These are phyloP conservation scores for Chascanopsetta lugubris DNA, from an alignment of 2,113 vertebrate genomes.

Conservation along the genomic window DNA sequence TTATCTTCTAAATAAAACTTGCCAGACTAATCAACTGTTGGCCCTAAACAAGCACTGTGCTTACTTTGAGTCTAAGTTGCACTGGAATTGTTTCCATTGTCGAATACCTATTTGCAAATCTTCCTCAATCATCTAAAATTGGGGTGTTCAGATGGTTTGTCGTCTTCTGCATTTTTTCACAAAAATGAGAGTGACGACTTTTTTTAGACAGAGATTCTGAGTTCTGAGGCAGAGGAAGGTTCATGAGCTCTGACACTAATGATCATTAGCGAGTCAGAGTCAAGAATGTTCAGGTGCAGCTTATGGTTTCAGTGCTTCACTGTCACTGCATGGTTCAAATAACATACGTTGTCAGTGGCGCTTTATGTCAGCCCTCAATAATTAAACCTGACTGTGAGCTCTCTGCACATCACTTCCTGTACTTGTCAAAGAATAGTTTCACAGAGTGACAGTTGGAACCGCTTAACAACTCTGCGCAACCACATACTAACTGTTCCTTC, in stretches of 20 bases:
- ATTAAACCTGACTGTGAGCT: background rate
- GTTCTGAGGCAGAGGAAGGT: background rate
- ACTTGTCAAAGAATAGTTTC: background rate
- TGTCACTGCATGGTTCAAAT: background rate
- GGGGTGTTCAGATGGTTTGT: no score
- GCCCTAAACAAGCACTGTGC: background rate
- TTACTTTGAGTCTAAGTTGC: background rate
- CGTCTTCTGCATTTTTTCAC: background rate
- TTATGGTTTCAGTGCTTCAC: background rate
- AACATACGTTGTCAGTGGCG: background rate
- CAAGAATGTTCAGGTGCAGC: background rate
- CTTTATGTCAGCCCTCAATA: background rate
- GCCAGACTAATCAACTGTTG: conserved; percentile 2
- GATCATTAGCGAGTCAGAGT: background rate
- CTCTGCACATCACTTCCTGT: background rate
- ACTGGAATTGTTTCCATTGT: no score
- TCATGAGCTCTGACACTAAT: background rate
- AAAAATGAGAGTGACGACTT: background rate
- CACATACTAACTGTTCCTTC: background rate
- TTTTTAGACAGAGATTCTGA: no score
- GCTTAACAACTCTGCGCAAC: background rate
- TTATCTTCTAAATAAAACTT: conserved; percentile 28
- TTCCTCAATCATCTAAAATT: no score
- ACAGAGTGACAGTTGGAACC: background rate
- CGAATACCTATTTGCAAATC: no score